Evolutionary conservation across 2,888 invertebrate species (phyloP), one percentile per base, ranked within the genome.

Genomic region (Plagodis dolabraria): DNA sequence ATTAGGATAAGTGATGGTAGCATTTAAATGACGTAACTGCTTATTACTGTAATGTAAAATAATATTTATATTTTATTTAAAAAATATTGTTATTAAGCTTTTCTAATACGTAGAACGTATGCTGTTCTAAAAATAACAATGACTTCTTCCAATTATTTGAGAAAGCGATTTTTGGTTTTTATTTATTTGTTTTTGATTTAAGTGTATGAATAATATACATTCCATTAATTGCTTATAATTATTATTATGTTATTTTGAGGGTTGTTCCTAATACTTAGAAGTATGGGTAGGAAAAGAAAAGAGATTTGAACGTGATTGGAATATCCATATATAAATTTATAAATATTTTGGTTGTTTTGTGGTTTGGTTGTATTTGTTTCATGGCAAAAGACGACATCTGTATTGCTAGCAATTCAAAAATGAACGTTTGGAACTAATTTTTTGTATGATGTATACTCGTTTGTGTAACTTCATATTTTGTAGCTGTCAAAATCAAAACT

Each of bases 21-120:
- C 85, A 86, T 88, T 87, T 87, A 85, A 81, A 87, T 76, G 77
- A 86, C 88, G 86, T 90, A 86, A 85, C 79, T 85, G 89, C 91
- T 89, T 90, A 88, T 83, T 85, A 83, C 85, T 84, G 79, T 89
- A 89, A 86, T 92, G 92, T 92, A 92, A 91, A 87, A 84, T 90
- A 92, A 89, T 92, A 92, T 91, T 92, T 92, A 92, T 91, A 82
- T 86, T 78, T 84, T 89, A 87, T 90, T 91, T 88, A 88, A 88
- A 22, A 80, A 83, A 83, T 83, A 89, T 86, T 87, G 86, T 90
- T 87, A 84, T 80, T 76, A 79, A 82, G 77, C 83, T 79, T 79
- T 82, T 80, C 75, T 82, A 82, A 85, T 85, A 82, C 85, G 86
- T 87, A 77, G 85, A 83, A 87, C 86, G 86, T 87, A 86, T 81